Evolutionary conservation across 2,797 vertebrate genomes (phyloP), one percentile per base, ranked within the genome.

Genomic region (Lacerta agilis): DNA sequence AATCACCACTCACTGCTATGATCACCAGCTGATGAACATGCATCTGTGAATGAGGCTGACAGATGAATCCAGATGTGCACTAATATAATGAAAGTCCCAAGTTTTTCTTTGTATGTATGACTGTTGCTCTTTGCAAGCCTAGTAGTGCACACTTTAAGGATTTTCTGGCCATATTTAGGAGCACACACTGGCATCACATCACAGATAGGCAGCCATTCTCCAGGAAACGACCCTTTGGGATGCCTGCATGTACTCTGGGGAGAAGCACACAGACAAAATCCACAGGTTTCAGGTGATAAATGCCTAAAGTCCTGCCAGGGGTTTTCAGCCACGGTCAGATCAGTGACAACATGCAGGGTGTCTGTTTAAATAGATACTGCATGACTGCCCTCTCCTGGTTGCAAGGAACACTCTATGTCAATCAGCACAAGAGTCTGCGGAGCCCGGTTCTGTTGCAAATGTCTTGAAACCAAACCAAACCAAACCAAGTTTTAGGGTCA

Each of bases 331-430:
- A 18, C 72, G 15, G 8, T 17, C 38, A 82, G 29, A 71, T 11
- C 9, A 13, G 20, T 13, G 11, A 33, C 55, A 29, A 18, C 61
- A 36, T 76, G 29, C 8, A 76, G n/a, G 2, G 7, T 69, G 4
- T 73, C 27, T 1, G 3, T 25, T 86, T 38, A 82, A 38, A 79
- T 45, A 58, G 25, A 4, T 1, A 38, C 29, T 15, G 8, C 78
- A 38, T n/a, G 25, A 15, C 45, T 82, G 79, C 89, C 82, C 82
- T 87, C 86, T 82, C 15, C 45, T 87, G 86, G 89, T 49, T 23
- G 55, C 61, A 77, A 75, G 1, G 17, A 79, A 72, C 58, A 25
- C 17, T 79, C 8, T 15, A 4, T 43, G 4, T 71, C 20, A 25
- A 77, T 7, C 45, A 23, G 25, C 8, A 23, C 3, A 29, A 43